Evolutionary conservation across 2,888 invertebrate genomes (phyloP), one percentile per base, ranked within the genome.

Genomic region (Eupithecia inturbata): DNA sequence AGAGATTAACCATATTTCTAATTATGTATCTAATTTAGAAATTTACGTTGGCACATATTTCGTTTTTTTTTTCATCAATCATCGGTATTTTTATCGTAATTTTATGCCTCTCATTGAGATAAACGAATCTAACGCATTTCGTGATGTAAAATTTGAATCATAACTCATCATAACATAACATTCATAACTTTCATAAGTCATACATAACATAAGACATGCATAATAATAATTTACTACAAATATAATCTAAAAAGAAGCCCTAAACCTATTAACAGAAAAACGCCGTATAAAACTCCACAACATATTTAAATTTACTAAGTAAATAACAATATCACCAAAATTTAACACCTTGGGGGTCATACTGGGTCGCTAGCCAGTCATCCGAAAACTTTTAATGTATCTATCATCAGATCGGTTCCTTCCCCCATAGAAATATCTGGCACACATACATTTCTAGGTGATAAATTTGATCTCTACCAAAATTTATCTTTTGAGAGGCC

Each of bases 21-120:
- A 73, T 66, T 71, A 73, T 70, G n/a, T 73, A 19, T 39, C 71
- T 76, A 73, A 73, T 76, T 73, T 73, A 76, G 75, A 73, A 76
- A 70, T 71, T 62, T 73, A 71, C 71, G 45, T 76, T 76, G 76
- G 73, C 76, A 76, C 76, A 71, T 73, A 67, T 66, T 73, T 73
- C 76, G 71, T 71, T 73, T 70, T 72, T 57, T 36, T 19, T 60
- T 66, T 71, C 41, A 73, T 71, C n/a, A n/a, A n/a, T n/a, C n/a
- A n/a, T 71, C 71, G 71, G 73, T 36, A 31, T 28, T 67, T 72
- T 33, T n/a, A 70, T 12, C 14, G 4, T 68, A 68, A 28, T 60
- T 69, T 7, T 49, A 60, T 57, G 45, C 49, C 68, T 68, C 68
- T 68, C 49, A 49, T 28, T 36, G n/a, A 63, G 19, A n/a, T n/a